phyloP scores from a whole-genome alignment of 2,888 invertebrate species.

The Cheiracanthium punctorium region DNA sequence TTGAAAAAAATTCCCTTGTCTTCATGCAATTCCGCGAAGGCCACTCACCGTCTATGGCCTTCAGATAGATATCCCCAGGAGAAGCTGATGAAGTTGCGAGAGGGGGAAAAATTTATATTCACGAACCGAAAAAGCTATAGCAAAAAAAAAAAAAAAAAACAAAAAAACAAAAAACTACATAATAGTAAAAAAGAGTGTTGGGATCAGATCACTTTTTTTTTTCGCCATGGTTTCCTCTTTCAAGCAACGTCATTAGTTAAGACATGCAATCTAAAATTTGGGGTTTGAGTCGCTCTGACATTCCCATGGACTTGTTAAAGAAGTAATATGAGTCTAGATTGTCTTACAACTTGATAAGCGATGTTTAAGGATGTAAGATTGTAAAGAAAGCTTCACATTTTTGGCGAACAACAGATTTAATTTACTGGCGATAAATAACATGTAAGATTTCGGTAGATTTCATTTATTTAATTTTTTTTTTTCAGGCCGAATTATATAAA shows the following conservation, averaged over 20 bases:
- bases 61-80: conserved; percentile 18
- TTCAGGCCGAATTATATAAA: too few species aligned
- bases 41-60: conserved; percentile 44
- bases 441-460: too few species aligned
- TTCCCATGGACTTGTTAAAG: neutral
- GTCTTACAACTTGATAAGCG: neutral
- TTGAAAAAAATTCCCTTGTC: conserved; percentile 17
- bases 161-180: too few species aligned
- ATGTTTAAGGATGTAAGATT: neutral
- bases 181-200: too few species aligned
- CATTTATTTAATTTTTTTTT: too few species aligned
- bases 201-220: neutral
- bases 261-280: neutral
- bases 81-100: neutral
- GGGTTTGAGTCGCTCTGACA: neutral
- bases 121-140: neutral
- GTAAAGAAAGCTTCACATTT: too few species aligned
- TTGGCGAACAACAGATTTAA: too few species aligned
- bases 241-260: neutral
- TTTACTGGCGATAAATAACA: too few species aligned
- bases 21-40: conserved; percentile 37
- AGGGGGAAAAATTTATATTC: neutral
- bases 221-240: neutral
- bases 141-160: neutral
- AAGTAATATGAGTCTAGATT: neutral